Evolutionary conservation across 92 coral and sea anemone species (phyloP).

Genomic region (Phenganax stokvisi): DNA sequence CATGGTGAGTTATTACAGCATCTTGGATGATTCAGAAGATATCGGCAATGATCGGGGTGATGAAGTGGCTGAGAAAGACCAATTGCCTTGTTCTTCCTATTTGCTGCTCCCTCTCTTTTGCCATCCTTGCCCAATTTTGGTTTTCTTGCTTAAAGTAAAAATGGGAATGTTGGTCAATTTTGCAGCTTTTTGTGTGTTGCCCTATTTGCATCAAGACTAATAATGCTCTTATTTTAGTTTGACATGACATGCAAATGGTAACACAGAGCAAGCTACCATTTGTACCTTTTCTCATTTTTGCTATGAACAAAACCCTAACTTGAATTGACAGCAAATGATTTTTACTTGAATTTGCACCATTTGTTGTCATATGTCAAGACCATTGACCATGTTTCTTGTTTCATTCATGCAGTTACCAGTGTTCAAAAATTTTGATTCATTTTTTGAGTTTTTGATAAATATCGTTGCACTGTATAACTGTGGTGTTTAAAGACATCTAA

Average conservation of each 20-base stretch:
- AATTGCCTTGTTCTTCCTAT: conserved; percentile 28
- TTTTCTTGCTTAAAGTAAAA: conserved; percentile 31
- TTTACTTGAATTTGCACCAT: conserved; percentile 6
- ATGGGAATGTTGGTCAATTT: conserved; percentile 17
- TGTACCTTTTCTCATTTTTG: conserved; percentile 1
- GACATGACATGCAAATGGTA: neutral
- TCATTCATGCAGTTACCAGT: conserved; percentile 20
- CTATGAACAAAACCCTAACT: conserved; percentile 12
- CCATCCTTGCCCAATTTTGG: conserved; percentile 20
- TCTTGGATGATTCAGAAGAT: conserved; percentile 45
- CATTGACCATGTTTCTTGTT: conserved; percentile 35
- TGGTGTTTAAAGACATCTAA: conserved; percentile 15
- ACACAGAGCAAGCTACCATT: neutral
- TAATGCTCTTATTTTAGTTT: neutral
- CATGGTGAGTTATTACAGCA: conserved; percentile 41
- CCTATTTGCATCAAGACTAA: neutral
- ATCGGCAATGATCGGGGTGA: conserved; percentile 55
- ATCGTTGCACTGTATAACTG: neutral
- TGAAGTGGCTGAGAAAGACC: conserved; percentile 63
- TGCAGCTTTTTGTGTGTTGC: conserved; percentile 6
- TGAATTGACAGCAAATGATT: conserved; percentile 23
- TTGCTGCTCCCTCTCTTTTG: conserved; percentile 36
- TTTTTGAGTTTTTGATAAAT: neutral
- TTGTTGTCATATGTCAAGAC: conserved; percentile 23
- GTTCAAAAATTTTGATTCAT: neutral